phyloP scores from a whole-genome alignment of 1,140 invertebrate species.

The Dreissena polymorpha region DNA sequence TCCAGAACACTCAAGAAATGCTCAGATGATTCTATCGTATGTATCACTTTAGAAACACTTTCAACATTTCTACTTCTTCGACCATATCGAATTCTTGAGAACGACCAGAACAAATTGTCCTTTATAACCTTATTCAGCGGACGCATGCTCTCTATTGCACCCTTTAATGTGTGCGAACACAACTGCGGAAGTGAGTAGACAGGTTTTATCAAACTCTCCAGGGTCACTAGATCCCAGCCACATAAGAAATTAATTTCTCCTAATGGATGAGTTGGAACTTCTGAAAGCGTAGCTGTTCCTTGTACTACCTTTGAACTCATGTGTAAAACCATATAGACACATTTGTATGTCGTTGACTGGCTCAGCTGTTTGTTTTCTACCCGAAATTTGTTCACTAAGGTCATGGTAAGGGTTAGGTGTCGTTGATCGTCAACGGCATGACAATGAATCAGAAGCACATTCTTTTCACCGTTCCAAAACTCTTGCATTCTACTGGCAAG shows the following conservation, averaged over 20 bases:
- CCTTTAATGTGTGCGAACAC: neutral
- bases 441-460: slow-evolving; percentile 58
- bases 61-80: slow-evolving; percentile 38
- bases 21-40: slow-evolving; percentile 17
- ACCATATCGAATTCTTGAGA: slow-evolving; percentile 59
- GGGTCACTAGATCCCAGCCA: slow-evolving; percentile 58
- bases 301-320: slow-evolving; percentile 32
- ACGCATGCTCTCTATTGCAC: slow-evolving; percentile 49
- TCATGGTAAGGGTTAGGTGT: slow-evolving; percentile 61
- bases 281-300: neutral
- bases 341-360: neutral
- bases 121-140: slow-evolving; percentile 43
- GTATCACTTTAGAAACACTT: slow-evolving; percentile 42
- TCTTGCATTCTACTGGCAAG: slow-evolving; percentile 52
- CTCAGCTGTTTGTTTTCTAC: neutral
- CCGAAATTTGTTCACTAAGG: slow-evolving; percentile 56
- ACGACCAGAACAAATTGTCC: slow-evolving; percentile 64
- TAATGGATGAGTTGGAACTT: neutral
- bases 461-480: slow-evolving; percentile 53
- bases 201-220: slow-evolving; percentile 56
- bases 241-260: slow-evolving; percentile 61
- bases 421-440: slow-evolving; percentile 49
- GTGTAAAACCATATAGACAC: slow-evolving; percentile 61
- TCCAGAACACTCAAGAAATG: slow-evolving; percentile 49
- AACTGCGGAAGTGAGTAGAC: slow-evolving; percentile 29